phyloP scores from a whole-genome alignment of 2,888 invertebrate genomes.

The Parnassius mnemosyne region DNA sequence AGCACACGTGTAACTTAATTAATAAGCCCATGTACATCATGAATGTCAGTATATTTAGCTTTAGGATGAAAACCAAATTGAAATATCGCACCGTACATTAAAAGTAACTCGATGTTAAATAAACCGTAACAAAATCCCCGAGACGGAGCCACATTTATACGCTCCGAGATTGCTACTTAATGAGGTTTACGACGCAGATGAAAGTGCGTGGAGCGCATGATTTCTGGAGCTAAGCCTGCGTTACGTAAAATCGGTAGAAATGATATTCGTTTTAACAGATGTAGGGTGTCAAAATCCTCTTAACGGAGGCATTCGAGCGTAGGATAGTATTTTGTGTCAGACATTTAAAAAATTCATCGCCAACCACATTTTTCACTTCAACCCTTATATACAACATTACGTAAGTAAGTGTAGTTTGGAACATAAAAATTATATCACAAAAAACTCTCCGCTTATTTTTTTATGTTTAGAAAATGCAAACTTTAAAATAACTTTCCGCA shows the following conservation, averaged over 20 bases:
- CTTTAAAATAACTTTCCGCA: too few species aligned
- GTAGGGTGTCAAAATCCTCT: conserved; percentile 5
- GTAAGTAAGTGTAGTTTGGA: too few species aligned
- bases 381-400: too few species aligned
- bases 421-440: too few species aligned
- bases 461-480: too few species aligned
- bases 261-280: conserved; percentile 13
- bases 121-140: conserved; percentile 12
- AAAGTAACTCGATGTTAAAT: conserved; percentile 2
- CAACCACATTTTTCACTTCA: too few species aligned
- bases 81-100: too few species aligned
- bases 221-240: conserved; percentile 1
- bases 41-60: neutral
- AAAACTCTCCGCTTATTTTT: too few species aligned
- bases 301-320: neutral
- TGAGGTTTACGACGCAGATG: conserved; percentile 21
- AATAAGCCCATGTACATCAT: too few species aligned
- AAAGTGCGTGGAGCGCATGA: conserved; percentile 24
- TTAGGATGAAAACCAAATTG: neutral
- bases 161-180: conserved; percentile 21
- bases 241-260: conserved; percentile 1
- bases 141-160: conserved; percentile 6
- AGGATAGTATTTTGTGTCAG: too few species aligned
- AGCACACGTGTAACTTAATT: too few species aligned
- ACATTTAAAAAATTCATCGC: too few species aligned